A percentile compares a stretch with the other conserved stretches of the same genome.
Evolutionary conservation across 2,888 invertebrate genomes (phyloP).

Genomic region (Lacanobia oleracea): DNA sequence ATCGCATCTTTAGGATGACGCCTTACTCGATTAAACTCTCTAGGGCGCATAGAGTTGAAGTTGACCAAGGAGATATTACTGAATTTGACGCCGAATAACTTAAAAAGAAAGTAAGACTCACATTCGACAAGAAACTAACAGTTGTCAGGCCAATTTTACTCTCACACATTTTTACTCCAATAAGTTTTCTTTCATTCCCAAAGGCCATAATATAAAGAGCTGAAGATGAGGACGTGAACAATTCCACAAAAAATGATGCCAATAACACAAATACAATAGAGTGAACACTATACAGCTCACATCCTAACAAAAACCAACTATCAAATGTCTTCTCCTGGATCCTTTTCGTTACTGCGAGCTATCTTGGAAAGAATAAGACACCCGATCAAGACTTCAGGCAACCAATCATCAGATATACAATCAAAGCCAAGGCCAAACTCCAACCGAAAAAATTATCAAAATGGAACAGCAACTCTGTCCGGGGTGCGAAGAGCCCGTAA

Average conservation of each 20-base stretch:
- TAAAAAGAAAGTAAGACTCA: neutral
- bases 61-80: neutral
- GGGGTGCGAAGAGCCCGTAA: conserved; percentile 74
- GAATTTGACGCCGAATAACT: neutral
- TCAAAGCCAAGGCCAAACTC: too few species aligned
- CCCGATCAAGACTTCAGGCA: neutral
- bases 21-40: neutral
- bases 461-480: conserved; percentile 77
- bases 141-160: conserved; percentile 5
- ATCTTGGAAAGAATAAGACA: neutral
- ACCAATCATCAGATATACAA: neutral
- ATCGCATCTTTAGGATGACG: too few species aligned
- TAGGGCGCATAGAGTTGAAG: neutral
- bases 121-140: conserved; percentile 18
- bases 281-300: neutral
- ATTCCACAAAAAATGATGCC: conserved; percentile 6
- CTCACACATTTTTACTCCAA: neutral
- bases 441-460: neutral
- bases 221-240: neutral
- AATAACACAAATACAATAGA: neutral
- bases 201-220: neutral
- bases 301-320: neutral
- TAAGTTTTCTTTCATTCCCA: neutral
- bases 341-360: neutral
- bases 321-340: neutral